phyloP scores from a whole-genome alignment of 2,888 invertebrate species.

The Trachelus tabidus region DNA sequence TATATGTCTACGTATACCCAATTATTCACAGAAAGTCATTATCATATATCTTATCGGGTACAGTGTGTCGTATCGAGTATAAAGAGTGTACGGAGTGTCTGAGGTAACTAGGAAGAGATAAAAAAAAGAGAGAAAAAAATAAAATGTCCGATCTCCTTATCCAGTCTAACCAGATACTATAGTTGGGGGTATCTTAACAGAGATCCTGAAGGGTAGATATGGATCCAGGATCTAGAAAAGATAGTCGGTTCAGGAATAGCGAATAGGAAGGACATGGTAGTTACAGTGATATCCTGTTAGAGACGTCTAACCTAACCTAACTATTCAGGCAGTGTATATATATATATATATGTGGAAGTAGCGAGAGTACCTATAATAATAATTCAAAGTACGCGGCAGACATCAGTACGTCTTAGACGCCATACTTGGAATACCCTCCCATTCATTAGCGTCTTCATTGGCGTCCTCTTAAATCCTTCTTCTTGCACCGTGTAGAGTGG shows the following conservation, averaged over 20 bases:
- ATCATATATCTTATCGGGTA: conserved; percentile 44
- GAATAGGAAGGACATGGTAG: not conserved
- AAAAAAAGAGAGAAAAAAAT: not conserved
- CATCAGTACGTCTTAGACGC: not conserved
- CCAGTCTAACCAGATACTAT: not conserved
- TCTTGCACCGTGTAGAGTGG: not conserved
- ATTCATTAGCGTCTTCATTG: conserved; percentile 22
- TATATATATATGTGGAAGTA: not conserved
- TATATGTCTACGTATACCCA: conserved; percentile 26
- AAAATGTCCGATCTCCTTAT: not conserved
- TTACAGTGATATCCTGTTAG: not conserved
- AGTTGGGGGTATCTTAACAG: not conserved
- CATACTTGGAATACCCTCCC: conserved; percentile 12
- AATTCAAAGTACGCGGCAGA: not conserved
- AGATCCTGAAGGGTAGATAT: not conserved
- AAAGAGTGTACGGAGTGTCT: not conserved
- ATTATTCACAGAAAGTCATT: conserved; percentile 37
- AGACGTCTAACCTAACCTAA: not conserved
- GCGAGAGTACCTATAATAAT: not conserved
- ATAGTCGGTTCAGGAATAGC: not conserved
- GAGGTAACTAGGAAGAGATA: conserved; percentile 4
- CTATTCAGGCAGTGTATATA: not conserved
- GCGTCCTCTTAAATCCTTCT: not conserved
- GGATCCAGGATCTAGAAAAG: not conserved
- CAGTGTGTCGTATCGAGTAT: not conserved